Conservation (phyloP, 2,113 vertebrate genomes). For the Sander vitreus region DNA sequence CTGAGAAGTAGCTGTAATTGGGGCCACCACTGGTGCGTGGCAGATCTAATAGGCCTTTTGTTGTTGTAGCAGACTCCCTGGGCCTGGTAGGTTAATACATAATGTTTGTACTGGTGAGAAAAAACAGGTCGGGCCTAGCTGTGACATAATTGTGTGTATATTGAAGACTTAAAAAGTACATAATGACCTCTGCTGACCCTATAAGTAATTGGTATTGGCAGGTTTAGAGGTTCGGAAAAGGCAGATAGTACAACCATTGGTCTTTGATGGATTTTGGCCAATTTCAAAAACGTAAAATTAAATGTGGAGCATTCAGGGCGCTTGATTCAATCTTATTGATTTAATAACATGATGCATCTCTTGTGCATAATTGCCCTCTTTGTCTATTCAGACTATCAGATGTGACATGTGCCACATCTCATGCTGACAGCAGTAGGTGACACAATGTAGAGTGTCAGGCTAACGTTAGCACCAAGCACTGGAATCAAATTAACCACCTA, state of each 20-base stretch:
- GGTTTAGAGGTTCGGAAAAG: conserved; percentile 17
- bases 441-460: conserved; percentile 71
- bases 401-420: conserved; percentile 72
- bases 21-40: conserved; percentile 58
- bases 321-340: conserved; percentile 15
- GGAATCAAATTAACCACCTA: conserved; percentile 82
- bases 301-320: background rate
- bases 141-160: conserved; percentile 40
- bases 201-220: conserved; percentile 62
- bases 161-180: conserved; percentile 45
- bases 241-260: background rate
- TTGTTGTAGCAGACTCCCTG: conserved; percentile 61
- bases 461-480: conserved; percentile 70
- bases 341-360: conserved; percentile 5
- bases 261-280: conserved; percentile 15
- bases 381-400: conserved; percentile 48
- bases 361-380: conserved; percentile 5
- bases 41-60: conserved; percentile 71
- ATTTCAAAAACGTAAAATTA: background rate
- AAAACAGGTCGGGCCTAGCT: conserved; percentile 47
- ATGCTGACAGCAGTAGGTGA: conserved; percentile 63
- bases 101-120: conserved; percentile 64
- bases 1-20: conserved; percentile 64
- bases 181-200: conserved; percentile 48
- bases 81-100: conserved; percentile 52